These are phyloP conservation scores for Nesometra sesokonis DNA, from an alignment of 35 echinoderm and acorn worm species.

Conservation along the genomic window DNA sequence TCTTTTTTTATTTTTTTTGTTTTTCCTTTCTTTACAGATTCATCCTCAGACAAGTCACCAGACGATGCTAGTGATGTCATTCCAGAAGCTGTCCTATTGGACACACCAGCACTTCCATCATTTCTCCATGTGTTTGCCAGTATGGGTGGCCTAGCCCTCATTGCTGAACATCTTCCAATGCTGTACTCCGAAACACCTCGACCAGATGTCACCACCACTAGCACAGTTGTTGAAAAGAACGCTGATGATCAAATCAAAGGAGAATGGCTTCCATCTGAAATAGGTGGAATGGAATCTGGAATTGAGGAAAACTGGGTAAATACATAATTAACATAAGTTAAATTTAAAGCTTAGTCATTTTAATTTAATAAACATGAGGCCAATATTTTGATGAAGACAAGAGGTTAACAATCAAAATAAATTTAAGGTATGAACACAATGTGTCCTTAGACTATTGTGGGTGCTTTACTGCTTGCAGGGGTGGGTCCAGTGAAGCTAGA, in stretches of 20 bases:
- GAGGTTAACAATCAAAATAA: no score
- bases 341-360: no score
- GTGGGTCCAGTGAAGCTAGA: no score
- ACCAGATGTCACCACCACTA: not conserved
- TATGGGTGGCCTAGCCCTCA: slow-evolving; percentile 80
- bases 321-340: not conserved
- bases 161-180: slow-evolving; percentile 87
- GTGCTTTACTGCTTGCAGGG: no score
- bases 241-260: not conserved
- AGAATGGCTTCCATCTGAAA: not conserved
- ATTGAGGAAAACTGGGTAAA: not conserved
- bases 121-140: slow-evolving; percentile 96
- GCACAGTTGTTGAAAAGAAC: not conserved
- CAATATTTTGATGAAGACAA: no score
- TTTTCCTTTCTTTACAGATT: not conserved
- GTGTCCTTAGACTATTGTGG: no score
- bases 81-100: slow-evolving; percentile 43
- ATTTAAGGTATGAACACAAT: no score
- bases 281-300: not conserved
- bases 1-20: not conserved
- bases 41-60: not conserved
- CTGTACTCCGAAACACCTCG: not conserved
- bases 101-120: slow-evolving; percentile 70
- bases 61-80: not conserved
- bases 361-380: no score